phyloP scores from a whole-genome alignment of 1,140 invertebrate species.

The Hylyphantes graminicola region DNA sequence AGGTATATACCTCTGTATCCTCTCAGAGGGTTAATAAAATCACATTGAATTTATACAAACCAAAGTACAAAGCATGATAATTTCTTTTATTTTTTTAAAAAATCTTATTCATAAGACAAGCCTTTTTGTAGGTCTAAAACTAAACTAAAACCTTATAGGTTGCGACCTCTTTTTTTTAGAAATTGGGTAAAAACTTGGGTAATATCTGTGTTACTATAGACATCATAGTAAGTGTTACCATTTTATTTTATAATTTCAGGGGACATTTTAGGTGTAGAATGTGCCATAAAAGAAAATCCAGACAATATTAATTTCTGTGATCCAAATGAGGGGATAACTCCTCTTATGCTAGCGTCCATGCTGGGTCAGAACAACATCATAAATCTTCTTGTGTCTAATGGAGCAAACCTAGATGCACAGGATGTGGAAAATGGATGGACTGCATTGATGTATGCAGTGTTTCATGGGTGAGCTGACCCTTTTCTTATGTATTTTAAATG shows the following conservation, averaged over 20 bases:
- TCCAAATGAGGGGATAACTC: conserved; percentile 76
- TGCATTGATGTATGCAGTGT: conserved; percentile 92
- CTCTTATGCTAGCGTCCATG: conserved; percentile 95
- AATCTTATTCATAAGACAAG: no score
- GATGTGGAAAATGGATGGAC: conserved; percentile 93
- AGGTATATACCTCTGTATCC: no score
- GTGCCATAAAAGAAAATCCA: conserved; percentile 23
- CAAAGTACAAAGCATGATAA: no score
- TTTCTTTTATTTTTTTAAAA: no score
- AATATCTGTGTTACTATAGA: no score
- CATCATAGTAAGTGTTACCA: background rate
- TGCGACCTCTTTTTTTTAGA: no score
- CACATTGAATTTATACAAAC: no score
- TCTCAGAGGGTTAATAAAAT: no score
- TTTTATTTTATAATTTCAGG: conserved; percentile 61
- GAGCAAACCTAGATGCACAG: conserved; percentile 95
- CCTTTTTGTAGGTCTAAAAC: no score
- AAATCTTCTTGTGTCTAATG: conserved; percentile 86
- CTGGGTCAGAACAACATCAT: conserved; percentile 96
- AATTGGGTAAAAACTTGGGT: no score
- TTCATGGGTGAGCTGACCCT: conserved; percentile 66
- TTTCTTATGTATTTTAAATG: background rate
- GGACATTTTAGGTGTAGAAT: conserved; percentile 27
- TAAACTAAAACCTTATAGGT: no score
- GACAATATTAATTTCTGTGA: conserved; percentile 35